Base-by-base conservation (phyloP, 2,888 invertebrate species). In the Psylliodes chrysocephalus region DNA sequence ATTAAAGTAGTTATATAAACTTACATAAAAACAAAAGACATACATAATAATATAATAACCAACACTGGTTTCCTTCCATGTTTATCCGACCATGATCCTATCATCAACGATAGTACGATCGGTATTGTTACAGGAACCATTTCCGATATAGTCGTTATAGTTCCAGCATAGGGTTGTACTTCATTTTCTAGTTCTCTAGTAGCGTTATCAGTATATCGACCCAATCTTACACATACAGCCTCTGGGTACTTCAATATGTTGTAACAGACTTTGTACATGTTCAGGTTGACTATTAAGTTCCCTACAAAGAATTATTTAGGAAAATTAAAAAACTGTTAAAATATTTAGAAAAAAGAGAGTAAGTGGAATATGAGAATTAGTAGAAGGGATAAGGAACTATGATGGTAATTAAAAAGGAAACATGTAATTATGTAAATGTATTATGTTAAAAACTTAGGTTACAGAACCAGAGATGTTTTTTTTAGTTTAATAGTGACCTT, bases 11-110 rank as follows among this genome's bases (percentile, higher is more conserved):
- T n/a, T n/a, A n/a, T n/a, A n/a, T n/a, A n/a, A n/a, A n/a, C n/a
- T n/a, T n/a, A n/a, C n/a, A n/a, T n/a, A n/a, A n/a, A n/a, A n/a
- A n/a, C n/a, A n/a, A n/a, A n/a, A n/a, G n/a, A 55, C 46, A 46
- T 12, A 56, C 56, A 46, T 5, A 12, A 4, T 1, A 35, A 6
- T 14, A 19, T 14, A 22, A 14, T 28, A 2, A 56, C 1, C 6
- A 56, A 4, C 6, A 44, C 56, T 5, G 56, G 56, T 33, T 46
- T 56, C 30, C 56, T 30, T 30, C 56, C 56, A 35, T 56, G n/a
- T n/a, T 35, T 30, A 19, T 56, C 56, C 1, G 56, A 56, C 56
- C 56, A 56, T 3, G 56, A 30, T 28, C 56, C 56, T 14, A 56
- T 8, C 12, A 30, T 19, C 12, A 56, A 12, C 6, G 56, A 46